Evolutionary conservation across 2,113 vertebrate genomes (phyloP).

Genomic region (Ranitomeya variabilis): DNA sequence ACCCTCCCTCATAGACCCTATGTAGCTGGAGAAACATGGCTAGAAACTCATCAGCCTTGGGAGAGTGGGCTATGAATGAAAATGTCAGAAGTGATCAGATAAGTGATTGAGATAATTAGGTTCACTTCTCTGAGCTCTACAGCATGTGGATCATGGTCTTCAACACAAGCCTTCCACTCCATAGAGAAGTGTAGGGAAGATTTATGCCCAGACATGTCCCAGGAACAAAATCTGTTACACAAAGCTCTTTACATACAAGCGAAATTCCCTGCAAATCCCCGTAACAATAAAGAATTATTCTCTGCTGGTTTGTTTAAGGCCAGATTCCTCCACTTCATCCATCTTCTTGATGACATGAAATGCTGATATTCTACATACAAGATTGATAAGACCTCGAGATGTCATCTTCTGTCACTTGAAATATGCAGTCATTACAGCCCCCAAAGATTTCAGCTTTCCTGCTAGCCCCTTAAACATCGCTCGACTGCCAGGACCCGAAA

Average conservation of each 20-base stretch:
- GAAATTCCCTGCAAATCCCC: slow-evolving; percentile 12
- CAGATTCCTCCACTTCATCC: not conserved
- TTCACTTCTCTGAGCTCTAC: not conserved
- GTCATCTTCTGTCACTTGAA: not conserved
- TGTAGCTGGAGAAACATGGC: too few relatives aligned
- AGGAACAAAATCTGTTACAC: not conserved
- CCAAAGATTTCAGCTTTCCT: too few relatives aligned
- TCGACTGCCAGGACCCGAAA: too few relatives aligned
- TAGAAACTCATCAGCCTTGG: too few relatives aligned
- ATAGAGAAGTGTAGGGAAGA: not conserved
- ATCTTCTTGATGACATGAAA: not conserved
- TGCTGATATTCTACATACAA: not conserved
- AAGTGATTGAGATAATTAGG: too few relatives aligned
- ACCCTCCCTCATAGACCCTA: too few relatives aligned
- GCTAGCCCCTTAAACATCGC: too few relatives aligned
- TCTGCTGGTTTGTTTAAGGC: not conserved
- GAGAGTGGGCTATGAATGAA: too few relatives aligned
- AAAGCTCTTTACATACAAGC: slow-evolving; percentile 15
- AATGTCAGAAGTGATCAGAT: too few relatives aligned
- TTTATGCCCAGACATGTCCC: slow-evolving; percentile 65
- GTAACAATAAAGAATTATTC: not conserved
- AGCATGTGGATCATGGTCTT: not conserved
- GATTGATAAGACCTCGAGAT: not conserved
- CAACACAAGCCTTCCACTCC: not conserved
- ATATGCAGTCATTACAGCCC: too few relatives aligned